These are phyloP conservation scores for Tauraco erythrolophus DNA, from an alignment of 2,113 vertebrate genomes.

Conservation along the genomic window DNA sequence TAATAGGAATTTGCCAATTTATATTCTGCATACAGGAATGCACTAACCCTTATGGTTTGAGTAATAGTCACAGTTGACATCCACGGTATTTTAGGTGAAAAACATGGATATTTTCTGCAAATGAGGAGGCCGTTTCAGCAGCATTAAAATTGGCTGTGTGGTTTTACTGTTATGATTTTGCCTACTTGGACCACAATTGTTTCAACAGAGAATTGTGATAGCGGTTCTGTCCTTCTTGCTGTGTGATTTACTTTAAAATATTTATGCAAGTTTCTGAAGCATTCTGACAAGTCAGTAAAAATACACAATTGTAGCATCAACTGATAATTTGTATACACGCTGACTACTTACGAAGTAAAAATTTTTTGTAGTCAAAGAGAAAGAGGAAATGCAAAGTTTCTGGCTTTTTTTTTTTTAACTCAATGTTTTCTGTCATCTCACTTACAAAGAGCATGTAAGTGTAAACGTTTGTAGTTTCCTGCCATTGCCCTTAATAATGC, in stretches of 20 bases:
- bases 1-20: conserved; percentile 1
- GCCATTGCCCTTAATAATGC: not conserved
- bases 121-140: not conserved
- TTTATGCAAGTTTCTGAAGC: not conserved
- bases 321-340: not conserved
- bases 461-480: not conserved
- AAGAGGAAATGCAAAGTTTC: not conserved
- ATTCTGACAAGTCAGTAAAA: not conserved
- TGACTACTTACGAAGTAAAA: fast-evolving
- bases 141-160: not conserved
- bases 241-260: not conserved
- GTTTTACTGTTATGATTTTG: not conserved
- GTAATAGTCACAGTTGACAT: not conserved
- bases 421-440: not conserved
- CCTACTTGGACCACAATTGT: not conserved
- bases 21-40: conserved; percentile 19
- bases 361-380: not conserved
- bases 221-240: not conserved
- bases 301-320: not conserved
- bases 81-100: not conserved
- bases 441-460: not conserved
- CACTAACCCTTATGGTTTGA: not conserved
- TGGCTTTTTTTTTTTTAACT: not conserved
- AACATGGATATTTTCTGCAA: not conserved
- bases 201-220: not conserved